A percentile compares a stretch with the other conserved stretches of the same genome.
These are phyloP conservation scores for Paradoxurus hermaphroditus DNA, from an alignment of 2,113 vertebrate species.

Conservation along the genomic window DNA sequence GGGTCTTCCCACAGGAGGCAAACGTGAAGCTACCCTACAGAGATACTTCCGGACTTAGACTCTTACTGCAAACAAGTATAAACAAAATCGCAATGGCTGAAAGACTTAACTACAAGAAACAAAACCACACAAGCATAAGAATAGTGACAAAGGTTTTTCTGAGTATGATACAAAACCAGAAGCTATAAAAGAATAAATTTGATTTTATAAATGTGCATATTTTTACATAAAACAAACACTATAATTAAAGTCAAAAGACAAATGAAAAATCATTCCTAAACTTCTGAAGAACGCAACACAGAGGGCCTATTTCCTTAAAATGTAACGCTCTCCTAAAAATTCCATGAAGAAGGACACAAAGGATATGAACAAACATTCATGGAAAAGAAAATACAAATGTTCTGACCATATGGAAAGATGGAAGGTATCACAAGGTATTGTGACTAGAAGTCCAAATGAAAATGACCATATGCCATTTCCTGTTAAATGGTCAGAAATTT, in stretches of 20 bases:
- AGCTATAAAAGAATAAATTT: background rate
- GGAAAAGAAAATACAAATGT: background rate
- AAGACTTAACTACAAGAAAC: background rate
- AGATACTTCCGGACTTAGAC: background rate
- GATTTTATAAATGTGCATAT: background rate
- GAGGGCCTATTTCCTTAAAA: background rate
- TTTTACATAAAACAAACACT: background rate
- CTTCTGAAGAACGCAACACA: background rate
- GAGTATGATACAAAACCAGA: background rate
- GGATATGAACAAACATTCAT: background rate
- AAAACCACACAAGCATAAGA: background rate
- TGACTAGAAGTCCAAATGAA: background rate
- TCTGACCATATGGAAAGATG: background rate
- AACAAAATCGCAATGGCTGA: background rate
- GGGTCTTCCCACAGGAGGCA: background rate
- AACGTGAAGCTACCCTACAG: background rate
- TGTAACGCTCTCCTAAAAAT: background rate
- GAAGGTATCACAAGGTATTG: too few relatives aligned
- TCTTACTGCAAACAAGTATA: background rate
- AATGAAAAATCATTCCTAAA: background rate
- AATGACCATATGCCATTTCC: background rate
- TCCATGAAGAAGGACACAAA: background rate
- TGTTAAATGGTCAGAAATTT: background rate
- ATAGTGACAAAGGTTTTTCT: background rate
- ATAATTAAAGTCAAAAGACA: background rate